Evolutionary conservation across 2,113 vertebrate species (phyloP).

Genomic region (Acinonyx jubatus): DNA sequence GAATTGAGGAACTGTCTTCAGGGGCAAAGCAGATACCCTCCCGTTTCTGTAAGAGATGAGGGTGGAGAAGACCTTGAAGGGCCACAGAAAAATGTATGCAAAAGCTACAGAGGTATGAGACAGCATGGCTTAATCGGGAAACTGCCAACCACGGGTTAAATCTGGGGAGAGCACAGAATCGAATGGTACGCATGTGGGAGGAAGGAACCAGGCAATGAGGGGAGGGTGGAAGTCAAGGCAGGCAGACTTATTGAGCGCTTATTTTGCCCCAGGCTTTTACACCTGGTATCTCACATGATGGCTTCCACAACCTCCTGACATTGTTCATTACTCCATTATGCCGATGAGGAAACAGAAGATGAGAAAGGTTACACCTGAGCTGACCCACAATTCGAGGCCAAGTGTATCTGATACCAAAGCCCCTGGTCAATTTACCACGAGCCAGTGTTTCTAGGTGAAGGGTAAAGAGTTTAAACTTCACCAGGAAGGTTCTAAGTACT

Average conservation of each 20-base stretch:
- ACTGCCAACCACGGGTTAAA: neutral
- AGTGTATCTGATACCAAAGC: neutral
- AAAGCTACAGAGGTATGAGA: neutral
- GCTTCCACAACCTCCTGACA: neutral
- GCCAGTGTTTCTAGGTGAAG: neutral
- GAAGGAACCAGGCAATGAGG: neutral
- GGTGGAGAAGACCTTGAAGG: neutral
- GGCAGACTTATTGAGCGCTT: neutral
- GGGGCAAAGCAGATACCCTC: neutral
- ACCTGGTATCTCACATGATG: neutral
- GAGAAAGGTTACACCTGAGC: neutral
- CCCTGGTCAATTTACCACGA: neutral
- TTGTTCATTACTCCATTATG: neutral
- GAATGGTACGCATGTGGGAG: accelerated
- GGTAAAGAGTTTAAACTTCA: neutral
- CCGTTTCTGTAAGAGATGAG: neutral
- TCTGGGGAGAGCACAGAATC: neutral
- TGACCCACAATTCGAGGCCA: conserved; percentile 4
- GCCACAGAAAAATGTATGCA: neutral
- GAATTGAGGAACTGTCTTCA: neutral
- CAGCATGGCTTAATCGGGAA: neutral
- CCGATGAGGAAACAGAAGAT: neutral
- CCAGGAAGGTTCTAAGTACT: neutral
- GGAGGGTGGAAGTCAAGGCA: neutral
- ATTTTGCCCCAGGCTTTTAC: neutral